Evolutionary conservation across 1,140 invertebrate species (phyloP), one percentile per base, ranked within the genome.

Genomic region (Hyphantria cunea): DNA sequence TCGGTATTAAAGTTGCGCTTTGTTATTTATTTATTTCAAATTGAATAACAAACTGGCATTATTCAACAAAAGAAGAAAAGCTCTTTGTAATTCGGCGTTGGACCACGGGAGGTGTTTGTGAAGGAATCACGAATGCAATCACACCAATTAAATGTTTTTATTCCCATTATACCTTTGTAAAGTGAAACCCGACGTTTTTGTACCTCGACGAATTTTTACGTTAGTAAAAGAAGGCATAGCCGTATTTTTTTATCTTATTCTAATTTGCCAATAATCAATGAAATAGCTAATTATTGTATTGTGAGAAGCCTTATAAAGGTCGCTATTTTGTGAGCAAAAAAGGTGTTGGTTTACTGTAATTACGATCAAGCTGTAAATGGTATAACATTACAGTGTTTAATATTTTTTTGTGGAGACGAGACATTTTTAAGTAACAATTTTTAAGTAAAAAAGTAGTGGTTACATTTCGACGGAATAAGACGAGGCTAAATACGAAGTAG

Each of bases 131-230:
- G 74, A 58, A 64, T 62, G 68, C 85, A 86, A 89, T 86, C 76
- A 85, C 74, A 78, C 85, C 87, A 87, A 87, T 88, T 88, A 87
- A 82, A 87, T 87, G 81, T 90, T 86, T 86, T 87, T 84, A 81
- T 90, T 87, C 80, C 75, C 81, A 80, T 86, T 86, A 72, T 72
- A 53, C 78, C 83, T 83, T 86, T 86, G 72, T 75, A 58, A n/a
- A 61, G 15, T 33, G 41, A 44, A 12, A 6, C 51, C 47, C 72
- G 66, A 71, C 74, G 67, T 76, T 84, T 88, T 79, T 66, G 68
- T 73, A 77, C 62, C 74, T 78, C 82, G 61, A 51, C 67, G 70
- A 72, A 72, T 67, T 71, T 76, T 67, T 89, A 85, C 77, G 66
- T 79, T 74, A 64, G 67, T 45, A 50, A 66, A 62, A n/a, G n/a